A percentile compares a stretch with the other conserved stretches of the same genome.
Evolutionary conservation across 2,113 vertebrate genomes (phyloP).

Genomic region (Rhipidura dahli): DNA sequence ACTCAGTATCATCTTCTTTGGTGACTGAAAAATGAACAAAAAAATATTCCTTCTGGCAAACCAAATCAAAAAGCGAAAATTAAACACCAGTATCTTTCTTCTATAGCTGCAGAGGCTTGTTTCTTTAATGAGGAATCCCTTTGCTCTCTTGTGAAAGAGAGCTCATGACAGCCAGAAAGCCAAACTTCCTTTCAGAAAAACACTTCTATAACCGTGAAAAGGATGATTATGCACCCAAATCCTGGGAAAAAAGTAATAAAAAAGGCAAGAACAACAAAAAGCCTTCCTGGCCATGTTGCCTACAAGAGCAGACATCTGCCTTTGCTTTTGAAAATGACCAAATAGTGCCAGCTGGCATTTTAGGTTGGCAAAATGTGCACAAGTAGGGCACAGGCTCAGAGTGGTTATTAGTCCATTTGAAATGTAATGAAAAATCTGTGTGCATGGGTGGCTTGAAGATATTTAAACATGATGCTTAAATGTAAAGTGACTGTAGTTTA

Average conservation of each 20-base stretch:
- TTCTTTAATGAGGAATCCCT: not conserved
- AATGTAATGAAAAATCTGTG: constrained; percentile 5
- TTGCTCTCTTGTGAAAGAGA: not conserved
- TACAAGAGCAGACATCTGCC: constrained; percentile 36
- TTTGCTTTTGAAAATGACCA: not conserved
- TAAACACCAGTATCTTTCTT: not conserved
- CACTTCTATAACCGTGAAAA: not conserved
- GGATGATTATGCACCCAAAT: not conserved
- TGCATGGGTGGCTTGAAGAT: not conserved
- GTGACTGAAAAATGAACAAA: not conserved
- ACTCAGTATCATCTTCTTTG: not conserved
- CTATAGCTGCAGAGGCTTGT: not conserved
- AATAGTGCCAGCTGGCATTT: constrained; percentile 5
- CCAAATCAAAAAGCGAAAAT: not conserved
- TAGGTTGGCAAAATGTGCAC: not conserved
- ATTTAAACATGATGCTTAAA: constrained; percentile 16
- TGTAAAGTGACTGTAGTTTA: not conserved
- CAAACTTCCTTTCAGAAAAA: not conserved
- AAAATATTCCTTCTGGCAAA: not conserved
- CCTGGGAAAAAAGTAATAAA: fast-evolving
- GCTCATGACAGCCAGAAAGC: not conserved
- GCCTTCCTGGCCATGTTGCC: not conserved
- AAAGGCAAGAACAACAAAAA: not conserved
- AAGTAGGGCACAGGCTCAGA: not conserved
- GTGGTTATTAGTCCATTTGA: not conserved